Evolutionary conservation across 2,113 vertebrate genomes (phyloP).

Genomic region (Neotoma lepida): DNA sequence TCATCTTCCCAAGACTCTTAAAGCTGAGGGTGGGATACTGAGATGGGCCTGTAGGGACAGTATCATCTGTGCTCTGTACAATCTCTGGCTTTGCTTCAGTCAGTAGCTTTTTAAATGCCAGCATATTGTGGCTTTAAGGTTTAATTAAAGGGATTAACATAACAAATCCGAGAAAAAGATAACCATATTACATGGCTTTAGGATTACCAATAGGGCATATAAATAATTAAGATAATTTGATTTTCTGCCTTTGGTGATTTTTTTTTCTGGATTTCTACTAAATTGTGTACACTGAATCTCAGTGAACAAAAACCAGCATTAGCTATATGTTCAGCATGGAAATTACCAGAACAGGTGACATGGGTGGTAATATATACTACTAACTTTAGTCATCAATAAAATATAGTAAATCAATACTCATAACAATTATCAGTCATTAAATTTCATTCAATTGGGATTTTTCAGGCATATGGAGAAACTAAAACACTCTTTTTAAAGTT

Average conservation of each 20-base stretch:
- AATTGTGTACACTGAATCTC: background rate
- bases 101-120: slow-evolving; percentile 63
- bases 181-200: slow-evolving; percentile 66
- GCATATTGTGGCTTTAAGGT: slow-evolving; percentile 70
- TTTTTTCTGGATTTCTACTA: slow-evolving; percentile 33
- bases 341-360: background rate
- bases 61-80: slow-evolving; percentile 25
- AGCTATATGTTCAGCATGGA: background rate
- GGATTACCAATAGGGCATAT: slow-evolving; percentile 62
- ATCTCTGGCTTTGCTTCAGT: slow-evolving; percentile 64
- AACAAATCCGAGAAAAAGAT: slow-evolving; percentile 73
- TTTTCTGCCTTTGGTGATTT: slow-evolving; percentile 56
- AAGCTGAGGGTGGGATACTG: background rate
- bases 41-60: background rate
- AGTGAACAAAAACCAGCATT: background rate
- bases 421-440: background rate
- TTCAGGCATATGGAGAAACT: background rate
- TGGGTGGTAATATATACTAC: background rate
- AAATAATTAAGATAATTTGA: slow-evolving; percentile 73
- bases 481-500: background rate
- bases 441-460: background rate
- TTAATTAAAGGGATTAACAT: slow-evolving; percentile 79
- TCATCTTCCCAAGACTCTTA: background rate
- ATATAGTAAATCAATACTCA: background rate
- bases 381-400: slow-evolving; percentile 8